phyloP scores from a whole-genome alignment of 2,797 vertebrate species.

The Peromyscus aztecus region DNA sequence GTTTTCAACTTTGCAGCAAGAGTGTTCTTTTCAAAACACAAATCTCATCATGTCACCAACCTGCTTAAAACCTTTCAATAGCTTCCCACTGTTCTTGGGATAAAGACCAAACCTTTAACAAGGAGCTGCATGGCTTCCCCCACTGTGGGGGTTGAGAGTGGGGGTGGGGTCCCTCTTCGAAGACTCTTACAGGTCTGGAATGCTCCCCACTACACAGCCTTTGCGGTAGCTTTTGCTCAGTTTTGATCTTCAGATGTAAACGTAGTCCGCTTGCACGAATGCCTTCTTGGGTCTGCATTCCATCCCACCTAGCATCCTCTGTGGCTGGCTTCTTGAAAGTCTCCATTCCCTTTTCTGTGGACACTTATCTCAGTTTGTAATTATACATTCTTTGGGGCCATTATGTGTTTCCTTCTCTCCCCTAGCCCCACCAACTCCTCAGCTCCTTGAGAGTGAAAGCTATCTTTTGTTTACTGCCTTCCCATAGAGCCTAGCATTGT shows the following conservation, averaged over 20 bases:
- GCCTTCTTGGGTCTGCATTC: neutral
- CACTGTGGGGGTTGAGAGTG: neutral
- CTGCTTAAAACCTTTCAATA: constrained; percentile 72
- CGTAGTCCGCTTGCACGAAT: constrained; percentile 7
- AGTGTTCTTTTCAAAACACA: constrained; percentile 76
- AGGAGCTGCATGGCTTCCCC: neutral
- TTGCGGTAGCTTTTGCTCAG: constrained; percentile 29
- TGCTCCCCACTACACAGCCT: neutral
- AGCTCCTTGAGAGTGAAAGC: neutral
- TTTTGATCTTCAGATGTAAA: constrained; percentile 55
- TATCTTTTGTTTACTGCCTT: neutral
- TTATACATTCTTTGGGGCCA: neutral
- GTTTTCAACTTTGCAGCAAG: constrained; percentile 60
- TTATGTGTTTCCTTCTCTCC: constrained; percentile 12
- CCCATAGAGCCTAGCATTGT: neutral
- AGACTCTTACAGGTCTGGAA: neutral
- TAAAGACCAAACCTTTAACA: constrained; percentile 77
- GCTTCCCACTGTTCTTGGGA: constrained; percentile 76
- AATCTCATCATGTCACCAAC: constrained; percentile 78
- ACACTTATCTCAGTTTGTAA: constrained; percentile 47
- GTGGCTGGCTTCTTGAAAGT: neutral
- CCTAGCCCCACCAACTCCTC: neutral
- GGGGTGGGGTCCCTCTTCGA: neutral
- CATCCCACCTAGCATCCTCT: neutral
- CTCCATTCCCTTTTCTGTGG: constrained; percentile 30